Conservation (phyloP, 2,888 invertebrate species). For the Alviniconcha strummeri region DNA sequence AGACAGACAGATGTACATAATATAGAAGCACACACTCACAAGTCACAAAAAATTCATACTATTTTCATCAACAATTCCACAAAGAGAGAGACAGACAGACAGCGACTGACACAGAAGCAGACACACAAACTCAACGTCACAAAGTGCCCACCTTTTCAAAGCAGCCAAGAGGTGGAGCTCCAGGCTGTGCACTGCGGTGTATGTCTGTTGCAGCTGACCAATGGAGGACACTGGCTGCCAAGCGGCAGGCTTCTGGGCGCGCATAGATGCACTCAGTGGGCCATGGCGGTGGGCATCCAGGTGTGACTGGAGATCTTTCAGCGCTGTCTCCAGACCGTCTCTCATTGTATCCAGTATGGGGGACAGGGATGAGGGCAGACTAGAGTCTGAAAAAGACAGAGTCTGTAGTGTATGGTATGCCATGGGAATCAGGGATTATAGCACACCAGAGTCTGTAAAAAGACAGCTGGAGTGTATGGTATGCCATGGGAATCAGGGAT, state of each 20-base stretch:
- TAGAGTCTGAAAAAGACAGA: not conserved
- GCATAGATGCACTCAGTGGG: not conserved
- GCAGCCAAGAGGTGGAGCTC: constrained; percentile 31
- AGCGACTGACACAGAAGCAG: not conserved
- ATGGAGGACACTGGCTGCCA: not conserved
- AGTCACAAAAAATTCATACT: no score
- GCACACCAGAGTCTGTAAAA: no score
- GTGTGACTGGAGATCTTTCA: not conserved
- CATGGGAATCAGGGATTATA: no score
- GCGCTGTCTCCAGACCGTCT: not conserved
- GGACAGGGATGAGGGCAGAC: not conserved
- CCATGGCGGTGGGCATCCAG: constrained; percentile 25
- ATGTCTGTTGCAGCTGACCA: constrained; percentile 1
- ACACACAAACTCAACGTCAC: not conserved
- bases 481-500: no score
- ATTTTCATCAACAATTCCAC: not conserved
- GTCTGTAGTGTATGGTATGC: not conserved
- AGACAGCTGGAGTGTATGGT: no score
- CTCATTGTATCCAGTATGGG: constrained; percentile 6
- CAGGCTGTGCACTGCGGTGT: constrained; percentile 23
- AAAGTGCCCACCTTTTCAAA: constrained; percentile 19
- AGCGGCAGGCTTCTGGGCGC: not conserved
- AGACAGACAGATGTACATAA: no score
- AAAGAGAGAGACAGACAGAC: not conserved
- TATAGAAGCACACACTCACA: not conserved